Percentiles rank a stretch among this genome's conserved stretches.
Conservation (phyloP, 2,797 vertebrate genomes). For the Pipistrellus kuhlii region DNA sequence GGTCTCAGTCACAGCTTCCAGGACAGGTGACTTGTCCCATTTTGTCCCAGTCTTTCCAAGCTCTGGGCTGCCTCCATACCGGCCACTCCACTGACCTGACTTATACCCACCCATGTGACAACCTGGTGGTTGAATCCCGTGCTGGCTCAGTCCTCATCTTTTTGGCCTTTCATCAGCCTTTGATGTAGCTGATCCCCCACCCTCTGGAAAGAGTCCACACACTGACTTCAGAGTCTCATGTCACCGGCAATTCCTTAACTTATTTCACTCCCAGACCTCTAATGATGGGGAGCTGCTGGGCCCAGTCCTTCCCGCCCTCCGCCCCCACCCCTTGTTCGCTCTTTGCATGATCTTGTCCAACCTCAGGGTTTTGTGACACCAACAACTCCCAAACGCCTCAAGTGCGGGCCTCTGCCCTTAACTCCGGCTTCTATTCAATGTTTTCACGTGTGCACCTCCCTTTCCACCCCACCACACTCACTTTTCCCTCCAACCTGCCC, state of each 20-base stretch:
- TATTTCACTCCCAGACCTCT: too few relatives aligned
- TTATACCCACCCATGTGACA: neutral
- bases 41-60: neutral
- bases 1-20: neutral
- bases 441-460: neutral
- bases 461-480: neutral
- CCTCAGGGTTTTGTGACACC: neutral
- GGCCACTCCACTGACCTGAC: neutral
- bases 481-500: neutral
- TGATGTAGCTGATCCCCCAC: neutral
- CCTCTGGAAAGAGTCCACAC: neutral
- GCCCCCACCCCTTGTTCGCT: neutral
- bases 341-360: neutral
- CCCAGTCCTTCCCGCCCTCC: neutral
- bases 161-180: neutral
- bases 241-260: neutral
- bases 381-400: neutral
- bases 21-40: neutral
- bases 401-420: neutral
- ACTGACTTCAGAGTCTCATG: neutral
- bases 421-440: fast-evolving
- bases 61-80: neutral
- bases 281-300: fast-evolving
- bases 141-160: neutral
- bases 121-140: neutral